Evolutionary conservation across 2,888 invertebrate genomes (phyloP).

Genomic region (Meteorus colon): DNA sequence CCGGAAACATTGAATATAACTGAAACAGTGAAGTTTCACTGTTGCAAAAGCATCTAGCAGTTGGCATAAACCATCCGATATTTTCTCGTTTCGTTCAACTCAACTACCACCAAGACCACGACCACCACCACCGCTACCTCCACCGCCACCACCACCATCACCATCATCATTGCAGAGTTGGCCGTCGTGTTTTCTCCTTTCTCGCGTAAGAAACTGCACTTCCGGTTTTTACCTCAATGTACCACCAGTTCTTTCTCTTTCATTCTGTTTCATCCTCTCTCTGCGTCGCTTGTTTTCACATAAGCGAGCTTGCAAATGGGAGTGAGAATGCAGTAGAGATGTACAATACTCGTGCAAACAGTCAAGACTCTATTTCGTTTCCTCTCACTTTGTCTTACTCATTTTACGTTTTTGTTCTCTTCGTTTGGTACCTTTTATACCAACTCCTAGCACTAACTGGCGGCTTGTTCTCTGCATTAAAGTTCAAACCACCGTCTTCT

Average conservation of each 20-base stretch:
- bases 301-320: conserved; percentile 30
- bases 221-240: conserved; percentile 27
- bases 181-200: conserved; percentile 23
- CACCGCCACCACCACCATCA: background rate
- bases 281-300: background rate
- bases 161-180: conserved; percentile 14
- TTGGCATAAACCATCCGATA: conserved; percentile 35
- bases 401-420: background rate
- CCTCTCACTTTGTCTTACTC: conserved; percentile 6
- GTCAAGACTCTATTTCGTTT: conserved; percentile 20
- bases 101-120: background rate
- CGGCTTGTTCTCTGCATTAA: conserved; percentile 62
- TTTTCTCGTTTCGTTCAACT: conserved; percentile 33
- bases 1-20: background rate
- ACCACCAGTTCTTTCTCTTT: conserved; percentile 4
- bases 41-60: conserved; percentile 20
- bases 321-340: background rate
- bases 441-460: conserved; percentile 47
- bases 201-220: conserved; percentile 30
- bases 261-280: background rate
- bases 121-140: background rate
- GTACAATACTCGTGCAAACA: conserved; percentile 23
- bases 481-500: conserved; percentile 57
- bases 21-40: conserved; percentile 12
- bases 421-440: conserved; percentile 13